Percentiles rank a stretch among this genome's conserved stretches.
Conservation (phyloP, 2,888 invertebrate genomes). For the Ochlodes sylvanus region DNA sequence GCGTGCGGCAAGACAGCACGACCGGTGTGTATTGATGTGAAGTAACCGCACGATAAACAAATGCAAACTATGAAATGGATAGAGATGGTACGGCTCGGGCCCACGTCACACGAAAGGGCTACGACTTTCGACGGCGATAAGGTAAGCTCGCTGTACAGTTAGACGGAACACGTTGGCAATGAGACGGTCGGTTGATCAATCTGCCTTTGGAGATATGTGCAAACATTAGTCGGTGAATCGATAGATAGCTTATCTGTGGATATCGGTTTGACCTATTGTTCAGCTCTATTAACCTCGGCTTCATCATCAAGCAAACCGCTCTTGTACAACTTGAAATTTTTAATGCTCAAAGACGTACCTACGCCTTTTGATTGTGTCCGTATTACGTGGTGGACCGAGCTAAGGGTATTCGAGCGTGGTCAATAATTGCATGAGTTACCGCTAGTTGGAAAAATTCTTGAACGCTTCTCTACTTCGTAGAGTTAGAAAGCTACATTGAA, state of each 20-base stretch:
- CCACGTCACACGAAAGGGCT: slow-evolving; percentile 61
- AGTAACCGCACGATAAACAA: slow-evolving; percentile 46
- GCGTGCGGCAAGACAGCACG: slow-evolving; percentile 28
- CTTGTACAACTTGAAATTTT: neutral
- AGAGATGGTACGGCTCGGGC: slow-evolving; percentile 78
- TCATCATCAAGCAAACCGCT: neutral
- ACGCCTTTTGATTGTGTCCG: no score
- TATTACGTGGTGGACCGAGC: no score
- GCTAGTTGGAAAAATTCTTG: no score
- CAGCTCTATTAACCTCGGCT: neutral
- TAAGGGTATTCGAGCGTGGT: no score
- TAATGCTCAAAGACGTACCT: neutral
- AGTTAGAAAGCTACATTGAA: no score
- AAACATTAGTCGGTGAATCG: neutral
- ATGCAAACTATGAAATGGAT: slow-evolving; percentile 82
- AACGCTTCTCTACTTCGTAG: no score
- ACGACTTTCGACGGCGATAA: slow-evolving; percentile 71
- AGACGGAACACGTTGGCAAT: slow-evolving; percentile 19
- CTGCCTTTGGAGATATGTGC: neutral
- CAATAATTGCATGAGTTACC: no score
- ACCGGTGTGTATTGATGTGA: slow-evolving; percentile 26
- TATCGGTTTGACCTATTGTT: slow-evolving; percentile 1
- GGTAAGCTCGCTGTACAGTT: slow-evolving; percentile 67
- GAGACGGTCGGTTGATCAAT: slow-evolving; percentile 3
- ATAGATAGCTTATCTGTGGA: slow-evolving; percentile 8